Evolutionary conservation across 2,888 invertebrate genomes (phyloP), one percentile per base, ranked within the genome.

Genomic region (Gryllus longicercus): DNA sequence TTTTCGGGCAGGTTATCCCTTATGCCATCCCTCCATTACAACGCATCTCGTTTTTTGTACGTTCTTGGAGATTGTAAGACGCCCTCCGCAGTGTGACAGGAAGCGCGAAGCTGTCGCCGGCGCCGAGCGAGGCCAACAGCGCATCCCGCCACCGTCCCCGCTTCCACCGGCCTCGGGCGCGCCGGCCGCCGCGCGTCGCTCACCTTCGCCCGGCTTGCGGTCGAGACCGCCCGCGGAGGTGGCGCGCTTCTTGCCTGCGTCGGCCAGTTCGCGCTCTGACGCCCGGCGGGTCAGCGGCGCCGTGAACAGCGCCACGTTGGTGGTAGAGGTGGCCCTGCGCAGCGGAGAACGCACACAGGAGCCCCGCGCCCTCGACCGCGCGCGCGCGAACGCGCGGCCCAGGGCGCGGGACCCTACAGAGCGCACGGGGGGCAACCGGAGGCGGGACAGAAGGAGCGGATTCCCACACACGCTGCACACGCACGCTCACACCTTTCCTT

Each of bases 301-400:
- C 81, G 88, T 87, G 86, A 91, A 91, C 86, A 87, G 88, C 90
- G 94, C 94, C 88, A 96, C 95, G 89, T 96, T 96, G 86, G 94
- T 94, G 84, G 95, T 96, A 86, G 96, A 96, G 86, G 96, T 95
- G 84, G 96, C 95, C 88, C 95, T 93, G 88, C 76, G 88, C 25
- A 75, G 63, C 63, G 63, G n/a, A 84, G 79, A 82, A 11, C 38
- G 76, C 81, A 79, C 82, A 79, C 77, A 82, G 51, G 49, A 49
- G 2, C 16, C 63, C 63, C 63, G 14, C n/a, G 63, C n/a, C n/a
- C 63, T n/a, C 14, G 63, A 3, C 63, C 14, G 63, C 63, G 14
- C 16, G n/a, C 16, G n/a, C 16, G n/a, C 16, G n/a, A 63, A n/a
- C 14, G 63, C 63, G 14, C 63, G 92, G 93, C 92, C 92, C 88